Evolutionary conservation across 1,140 invertebrate species (phyloP), one percentile per base, ranked within the genome.

Genomic region (Euwallacea fornicatus): DNA sequence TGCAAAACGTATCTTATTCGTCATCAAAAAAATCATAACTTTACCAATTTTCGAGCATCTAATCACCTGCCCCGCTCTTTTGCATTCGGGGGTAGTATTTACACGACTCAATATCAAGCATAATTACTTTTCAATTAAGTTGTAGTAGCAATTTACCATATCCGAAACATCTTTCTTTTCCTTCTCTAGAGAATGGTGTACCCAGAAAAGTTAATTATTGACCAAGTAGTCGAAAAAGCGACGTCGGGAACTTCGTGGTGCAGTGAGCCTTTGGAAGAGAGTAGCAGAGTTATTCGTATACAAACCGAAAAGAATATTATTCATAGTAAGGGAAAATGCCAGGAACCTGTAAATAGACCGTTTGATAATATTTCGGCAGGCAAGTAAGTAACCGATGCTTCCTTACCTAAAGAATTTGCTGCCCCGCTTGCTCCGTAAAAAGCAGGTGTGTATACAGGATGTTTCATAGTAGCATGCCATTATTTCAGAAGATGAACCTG

Each of bases 131-230:
- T 9, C 46, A 2, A 13, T 47, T 13, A 47, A 47, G n/a, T 9
- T 47, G 9, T 56, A 15, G 0, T 2, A 15, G 2, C 2, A n/a
- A 15, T 56, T 56, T 21, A 2, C n/a, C 7, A 56, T 15, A 16
- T 16, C 7, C 54, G 15, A 56, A 56, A 8, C 7, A n/a, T 15
- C 10, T 13, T 13, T 56, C 3, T 10, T 56, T 42, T 61, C 21
- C 21, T 61, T 58, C 8, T 33, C 10, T 69, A 80, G 78, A 81
- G 77, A 75, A 81, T 81, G 80, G 80, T 81, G 58, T 81, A 79
- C 69, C 80, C 80, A n/a, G 80, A 81, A 77, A 76, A 77, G 67
- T 63, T 79, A 66, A 76, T 59, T 64, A 71, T 81, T 8, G 77
- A 81, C 64, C 76, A 79, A 75, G 71, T 79, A 8, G 58, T 60